Evolutionary conservation across 2,888 invertebrate species (phyloP).

Genomic region (Drosophila aldrichi): DNA sequence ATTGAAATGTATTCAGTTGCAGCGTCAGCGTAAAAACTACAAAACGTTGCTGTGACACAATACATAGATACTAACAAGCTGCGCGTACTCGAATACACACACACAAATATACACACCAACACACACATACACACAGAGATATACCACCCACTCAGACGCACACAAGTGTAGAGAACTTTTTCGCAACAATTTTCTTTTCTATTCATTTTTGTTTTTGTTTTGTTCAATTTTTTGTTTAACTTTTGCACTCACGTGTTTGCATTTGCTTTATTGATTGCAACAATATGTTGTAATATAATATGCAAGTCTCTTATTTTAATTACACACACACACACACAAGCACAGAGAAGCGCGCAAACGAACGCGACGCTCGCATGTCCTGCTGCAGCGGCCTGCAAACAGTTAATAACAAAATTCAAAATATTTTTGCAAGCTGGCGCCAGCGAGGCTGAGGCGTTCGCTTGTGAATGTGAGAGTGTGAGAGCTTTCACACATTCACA

Average conservation of each 20-base stretch:
- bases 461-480: constrained; percentile 53
- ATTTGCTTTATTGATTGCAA: constrained; percentile 69
- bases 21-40: constrained; percentile 74
- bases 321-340: background rate
- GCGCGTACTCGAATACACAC: constrained; percentile 47
- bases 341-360: background rate
- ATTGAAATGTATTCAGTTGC: constrained; percentile 68
- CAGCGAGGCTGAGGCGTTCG: constrained; percentile 35
- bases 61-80: constrained; percentile 58
- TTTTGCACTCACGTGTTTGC: constrained; percentile 53
- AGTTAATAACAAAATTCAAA: constrained; percentile 65
- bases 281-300: constrained; percentile 31
- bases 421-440: constrained; percentile 52
- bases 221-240: constrained; percentile 3
- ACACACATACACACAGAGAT: constrained; percentile 14
- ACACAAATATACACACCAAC: constrained; percentile 23
- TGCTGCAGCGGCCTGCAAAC: constrained; percentile 62
- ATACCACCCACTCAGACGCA: constrained; percentile 8
- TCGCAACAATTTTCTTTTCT: constrained; percentile 24
- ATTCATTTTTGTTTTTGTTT: background rate
- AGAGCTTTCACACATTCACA: constrained; percentile 58
- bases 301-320: constrained; percentile 28
- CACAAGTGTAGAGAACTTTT: constrained; percentile 57
- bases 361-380: constrained; percentile 49
- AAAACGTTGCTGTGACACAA: constrained; percentile 55